phyloP scores from a whole-genome alignment of 2,888 invertebrate species.

The Phaedon cochleariae region DNA sequence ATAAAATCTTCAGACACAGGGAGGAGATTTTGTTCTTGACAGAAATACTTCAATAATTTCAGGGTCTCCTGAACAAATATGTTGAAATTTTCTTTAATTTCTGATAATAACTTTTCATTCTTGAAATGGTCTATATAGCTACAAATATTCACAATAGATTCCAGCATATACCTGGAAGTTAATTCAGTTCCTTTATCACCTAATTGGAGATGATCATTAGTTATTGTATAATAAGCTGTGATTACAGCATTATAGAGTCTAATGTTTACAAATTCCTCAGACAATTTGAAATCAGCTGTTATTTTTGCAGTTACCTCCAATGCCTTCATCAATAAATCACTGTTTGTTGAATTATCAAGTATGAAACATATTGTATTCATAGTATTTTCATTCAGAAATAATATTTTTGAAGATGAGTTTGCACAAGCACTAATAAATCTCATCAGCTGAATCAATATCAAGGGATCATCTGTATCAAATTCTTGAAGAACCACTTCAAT shows the following conservation, averaged over 20 bases:
- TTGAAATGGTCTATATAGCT: constrained; percentile 41
- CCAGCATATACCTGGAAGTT: constrained; percentile 45
- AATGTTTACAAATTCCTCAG: constrained; percentile 37
- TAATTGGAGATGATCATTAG: constrained; percentile 43
- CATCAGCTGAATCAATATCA: constrained; percentile 77
- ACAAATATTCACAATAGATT: constrained; percentile 52
- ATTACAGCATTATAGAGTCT: constrained; percentile 43
- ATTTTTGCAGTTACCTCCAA: constrained; percentile 66
- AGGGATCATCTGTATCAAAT: constrained; percentile 72
- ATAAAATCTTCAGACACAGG: constrained; percentile 48
- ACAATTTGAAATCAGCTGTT: constrained; percentile 46
- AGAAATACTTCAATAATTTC: constrained; percentile 46
- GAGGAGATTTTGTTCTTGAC: constrained; percentile 47
- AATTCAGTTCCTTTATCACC: constrained; percentile 36
- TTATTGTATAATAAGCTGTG: constrained; percentile 45
- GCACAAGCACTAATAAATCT: constrained; percentile 69
- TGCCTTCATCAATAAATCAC: constrained; percentile 66
- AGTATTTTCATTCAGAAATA: constrained; percentile 63
- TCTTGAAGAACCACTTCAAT: constrained; percentile 67
- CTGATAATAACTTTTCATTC: constrained; percentile 28
- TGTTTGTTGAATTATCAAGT: constrained; percentile 76
- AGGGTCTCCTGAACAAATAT: constrained; percentile 40
- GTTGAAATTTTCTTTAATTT: constrained; percentile 37
- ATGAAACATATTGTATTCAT: constrained; percentile 74
- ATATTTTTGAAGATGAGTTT: constrained; percentile 61